Percentiles rank a stretch among this genome's conserved stretches.
Evolutionary conservation across 2,113 vertebrate species (phyloP).

Genomic region (Meles meles): DNA sequence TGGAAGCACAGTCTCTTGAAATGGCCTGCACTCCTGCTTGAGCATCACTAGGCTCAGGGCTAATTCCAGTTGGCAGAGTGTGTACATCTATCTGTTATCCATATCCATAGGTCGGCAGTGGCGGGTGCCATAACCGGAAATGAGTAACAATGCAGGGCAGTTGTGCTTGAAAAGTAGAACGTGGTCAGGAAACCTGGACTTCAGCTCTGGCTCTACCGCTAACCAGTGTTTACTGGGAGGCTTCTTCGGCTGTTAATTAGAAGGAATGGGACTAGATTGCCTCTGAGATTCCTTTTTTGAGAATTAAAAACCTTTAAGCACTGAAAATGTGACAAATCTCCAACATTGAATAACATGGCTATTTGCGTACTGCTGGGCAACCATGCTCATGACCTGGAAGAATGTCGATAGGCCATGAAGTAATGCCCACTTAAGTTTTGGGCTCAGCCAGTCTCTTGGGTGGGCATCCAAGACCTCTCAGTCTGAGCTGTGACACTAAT

Average conservation of each 20-base stretch:
- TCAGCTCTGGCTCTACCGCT: background rate
- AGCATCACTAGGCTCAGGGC: background rate
- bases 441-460: too few species aligned
- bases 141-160: background rate
- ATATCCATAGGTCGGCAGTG: background rate
- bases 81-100: background rate
- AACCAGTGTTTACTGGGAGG: background rate
- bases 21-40: background rate
- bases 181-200: background rate
- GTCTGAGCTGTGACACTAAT: background rate
- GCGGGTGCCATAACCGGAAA: background rate
- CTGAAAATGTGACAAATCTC: background rate
- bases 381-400: background rate
- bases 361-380: background rate
- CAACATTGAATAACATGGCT: background rate
- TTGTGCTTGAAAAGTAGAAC: background rate
- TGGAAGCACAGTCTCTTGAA: background rate
- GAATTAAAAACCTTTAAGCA: background rate
- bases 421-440: background rate
- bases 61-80: background rate
- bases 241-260: background rate
- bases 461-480: background rate
- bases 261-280: background rate
- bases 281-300: conserved; percentile 9
- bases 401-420: background rate